Conservation (phyloP, 2,113 vertebrate species). For the Ciconia stormi region DNA sequence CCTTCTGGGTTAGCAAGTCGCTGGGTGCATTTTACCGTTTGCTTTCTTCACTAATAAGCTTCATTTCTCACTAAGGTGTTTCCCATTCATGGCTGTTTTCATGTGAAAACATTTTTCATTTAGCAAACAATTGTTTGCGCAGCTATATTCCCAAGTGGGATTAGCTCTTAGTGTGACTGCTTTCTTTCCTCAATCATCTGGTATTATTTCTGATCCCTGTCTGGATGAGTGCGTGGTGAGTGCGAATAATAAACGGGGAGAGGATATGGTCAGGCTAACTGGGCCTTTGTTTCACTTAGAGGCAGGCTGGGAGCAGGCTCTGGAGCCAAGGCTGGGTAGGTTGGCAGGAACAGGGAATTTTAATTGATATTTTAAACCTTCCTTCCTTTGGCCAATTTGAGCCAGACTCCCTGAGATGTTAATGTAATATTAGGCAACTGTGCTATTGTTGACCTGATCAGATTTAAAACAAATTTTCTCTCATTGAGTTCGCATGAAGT, state of each 20-base stretch:
- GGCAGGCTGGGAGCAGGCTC: neutral
- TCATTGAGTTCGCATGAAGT: neutral
- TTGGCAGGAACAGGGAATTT: slow-evolving; percentile 50
- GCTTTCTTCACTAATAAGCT: slow-evolving; percentile 8
- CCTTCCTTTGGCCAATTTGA: slow-evolving; percentile 21
- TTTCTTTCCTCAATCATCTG: slow-evolving; percentile 18
- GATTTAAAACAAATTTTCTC: slow-evolving; percentile 19
- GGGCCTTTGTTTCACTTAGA: slow-evolving; percentile 4
- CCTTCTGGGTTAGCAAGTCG: neutral
- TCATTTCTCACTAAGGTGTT: slow-evolving; percentile 16
- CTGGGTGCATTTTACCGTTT: neutral
- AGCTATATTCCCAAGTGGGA: neutral
- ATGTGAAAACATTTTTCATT: neutral
- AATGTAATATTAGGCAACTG: slow-evolving; percentile 26
- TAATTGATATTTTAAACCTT: slow-evolving; percentile 63
- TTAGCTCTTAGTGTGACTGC: neutral
- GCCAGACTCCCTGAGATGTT: neutral
- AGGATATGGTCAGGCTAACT: neutral
- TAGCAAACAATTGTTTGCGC: slow-evolving; percentile 29
- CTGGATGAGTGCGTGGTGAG: neutral
- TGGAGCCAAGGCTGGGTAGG: slow-evolving; percentile 8
- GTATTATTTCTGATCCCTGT: slow-evolving; percentile 32
- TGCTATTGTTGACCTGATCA: neutral
- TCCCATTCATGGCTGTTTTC: neutral
- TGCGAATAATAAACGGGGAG: neutral